Evolutionary conservation across 2,888 invertebrate species (phyloP).

Genomic region (Agrotis exclamationis): DNA sequence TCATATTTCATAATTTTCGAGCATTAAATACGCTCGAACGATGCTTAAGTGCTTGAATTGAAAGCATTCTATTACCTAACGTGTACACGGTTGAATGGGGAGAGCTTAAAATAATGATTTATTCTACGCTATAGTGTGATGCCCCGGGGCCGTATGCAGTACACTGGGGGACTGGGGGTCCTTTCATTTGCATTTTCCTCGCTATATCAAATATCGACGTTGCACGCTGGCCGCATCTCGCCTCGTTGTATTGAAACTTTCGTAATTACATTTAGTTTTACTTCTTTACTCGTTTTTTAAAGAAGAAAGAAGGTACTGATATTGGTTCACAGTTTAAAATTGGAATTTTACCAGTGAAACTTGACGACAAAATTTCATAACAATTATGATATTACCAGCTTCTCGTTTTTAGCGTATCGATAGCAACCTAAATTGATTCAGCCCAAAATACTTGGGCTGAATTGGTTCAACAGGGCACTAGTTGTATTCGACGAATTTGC

Average conservation of each 20-base stretch:
- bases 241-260: slow-evolving; percentile 69
- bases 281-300: slow-evolving; percentile 74
- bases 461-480: too few species aligned
- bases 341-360: too few species aligned
- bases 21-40: slow-evolving; percentile 55
- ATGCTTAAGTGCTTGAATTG: slow-evolving; percentile 63
- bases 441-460: too few species aligned
- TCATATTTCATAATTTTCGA: slow-evolving; percentile 57
- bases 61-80: slow-evolving; percentile 67
- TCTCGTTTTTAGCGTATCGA: too few species aligned
- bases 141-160: slow-evolving; percentile 59
- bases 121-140: slow-evolving; percentile 54
- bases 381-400: neutral
- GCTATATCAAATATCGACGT: slow-evolving; percentile 82
- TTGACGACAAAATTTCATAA: neutral
- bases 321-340: too few species aligned
- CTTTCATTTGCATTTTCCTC: slow-evolving; percentile 87
- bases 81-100: slow-evolving; percentile 62
- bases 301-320: too few species aligned
- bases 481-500: neutral
- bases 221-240: slow-evolving; percentile 66
- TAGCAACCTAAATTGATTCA: too few species aligned
- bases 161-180: slow-evolving; percentile 75
- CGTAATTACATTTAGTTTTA: slow-evolving; percentile 79
- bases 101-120: slow-evolving; percentile 72